Conservation (phyloP, 23 tunicate genomes). For the Trididemnum miniatum region DNA sequence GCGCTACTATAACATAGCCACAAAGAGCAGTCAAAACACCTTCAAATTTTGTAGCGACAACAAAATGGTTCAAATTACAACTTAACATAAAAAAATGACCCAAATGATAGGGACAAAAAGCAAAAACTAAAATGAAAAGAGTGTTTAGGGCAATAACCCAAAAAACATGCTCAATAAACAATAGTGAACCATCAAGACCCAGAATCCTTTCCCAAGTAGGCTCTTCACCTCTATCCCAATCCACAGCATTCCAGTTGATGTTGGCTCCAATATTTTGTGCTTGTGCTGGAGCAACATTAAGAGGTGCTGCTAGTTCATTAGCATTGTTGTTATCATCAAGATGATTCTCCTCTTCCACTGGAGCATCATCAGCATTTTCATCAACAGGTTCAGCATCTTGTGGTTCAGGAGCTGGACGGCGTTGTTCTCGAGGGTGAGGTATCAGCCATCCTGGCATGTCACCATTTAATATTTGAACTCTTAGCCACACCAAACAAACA, state of each 20-base stretch:
- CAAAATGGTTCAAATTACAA: slow-evolving; percentile 27
- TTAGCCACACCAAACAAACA: slow-evolving; percentile 61
- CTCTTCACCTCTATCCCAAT: slow-evolving; percentile 82
- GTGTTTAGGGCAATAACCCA: slow-evolving; percentile 89
- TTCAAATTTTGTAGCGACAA: slow-evolving; percentile 55
- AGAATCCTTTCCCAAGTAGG: slow-evolving; percentile 81
- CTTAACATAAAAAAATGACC: slow-evolving; percentile 65
- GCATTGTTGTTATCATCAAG: slow-evolving; percentile 28
- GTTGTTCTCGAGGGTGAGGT: not conserved
- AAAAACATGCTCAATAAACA: slow-evolving; percentile 81
- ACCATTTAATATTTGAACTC: slow-evolving; percentile 79
- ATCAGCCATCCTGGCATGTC: slow-evolving; percentile 66
- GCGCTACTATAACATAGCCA: slow-evolving; percentile 63
- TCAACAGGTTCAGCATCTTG: not conserved
- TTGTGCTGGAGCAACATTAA: not conserved
- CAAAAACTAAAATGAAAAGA: slow-evolving; percentile 79
- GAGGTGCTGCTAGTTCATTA: not conserved
- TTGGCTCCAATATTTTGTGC: slow-evolving; percentile 7
- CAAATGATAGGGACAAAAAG: slow-evolving; percentile 88
- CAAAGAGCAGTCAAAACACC: slow-evolving; percentile 57
- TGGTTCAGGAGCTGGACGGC: not conserved
- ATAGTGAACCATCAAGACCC: slow-evolving; percentile 77
- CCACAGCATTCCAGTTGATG: slow-evolving; percentile 38
- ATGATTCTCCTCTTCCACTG: not conserved
- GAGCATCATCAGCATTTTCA: not conserved